Conservation (phyloP, 92 coral and sea anemone genomes). For the Umimayanthus chanpuru region DNA sequence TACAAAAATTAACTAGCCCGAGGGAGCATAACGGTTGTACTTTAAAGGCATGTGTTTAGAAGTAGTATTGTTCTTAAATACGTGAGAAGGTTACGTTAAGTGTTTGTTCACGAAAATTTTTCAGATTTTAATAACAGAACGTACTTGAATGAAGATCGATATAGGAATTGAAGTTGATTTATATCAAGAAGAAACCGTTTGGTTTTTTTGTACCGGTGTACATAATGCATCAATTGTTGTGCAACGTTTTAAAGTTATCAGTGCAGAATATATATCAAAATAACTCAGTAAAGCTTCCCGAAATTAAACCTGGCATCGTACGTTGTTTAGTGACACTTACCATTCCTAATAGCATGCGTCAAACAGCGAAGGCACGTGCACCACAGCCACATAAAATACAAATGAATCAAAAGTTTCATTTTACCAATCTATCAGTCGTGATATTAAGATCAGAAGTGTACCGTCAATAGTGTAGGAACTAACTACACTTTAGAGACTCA, state of each 20-base stretch:
- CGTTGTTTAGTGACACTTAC: background rate
- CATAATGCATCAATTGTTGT: background rate
- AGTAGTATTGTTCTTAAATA: background rate
- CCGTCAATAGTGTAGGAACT: background rate
- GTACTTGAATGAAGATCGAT: background rate
- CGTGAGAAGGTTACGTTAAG: background rate
- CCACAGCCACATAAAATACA: background rate
- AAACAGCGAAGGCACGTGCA: background rate
- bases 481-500: too few species aligned
- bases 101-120: too few species aligned
- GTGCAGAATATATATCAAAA: background rate
- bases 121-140: background rate
- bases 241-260: background rate
- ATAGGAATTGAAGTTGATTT: too few species aligned
- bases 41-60: background rate
- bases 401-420: background rate
- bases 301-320: too few species aligned
- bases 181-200: too few species aligned
- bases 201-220: background rate
- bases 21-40: background rate
- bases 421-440: background rate
- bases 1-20: background rate
- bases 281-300: background rate
- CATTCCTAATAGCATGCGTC: constrained; percentile 1
- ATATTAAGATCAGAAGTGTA: background rate